These are phyloP conservation scores for Drosophila subpulchrella DNA, from an alignment of 1,140 invertebrate genomes.

Conservation along the genomic window DNA sequence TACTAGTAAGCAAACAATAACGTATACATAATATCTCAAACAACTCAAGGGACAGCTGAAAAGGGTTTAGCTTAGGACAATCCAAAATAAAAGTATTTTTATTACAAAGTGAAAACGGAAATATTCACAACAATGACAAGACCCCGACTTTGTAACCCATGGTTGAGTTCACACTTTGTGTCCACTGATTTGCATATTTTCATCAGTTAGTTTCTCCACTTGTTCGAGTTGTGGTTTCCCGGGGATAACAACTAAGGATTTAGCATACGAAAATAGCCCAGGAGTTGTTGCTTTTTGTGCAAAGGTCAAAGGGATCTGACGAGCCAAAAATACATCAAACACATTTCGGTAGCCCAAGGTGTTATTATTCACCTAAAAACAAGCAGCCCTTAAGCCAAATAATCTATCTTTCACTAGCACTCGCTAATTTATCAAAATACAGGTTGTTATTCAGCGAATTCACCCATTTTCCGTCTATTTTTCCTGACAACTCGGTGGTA, in stretches of 20 bases:
- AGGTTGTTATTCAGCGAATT: not conserved
- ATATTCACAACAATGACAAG: not conserved
- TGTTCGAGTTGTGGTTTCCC: conserved; percentile 15
- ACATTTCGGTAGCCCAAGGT: conserved; percentile 19
- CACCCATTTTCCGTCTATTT: not conserved
- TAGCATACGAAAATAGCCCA: conserved; percentile 48
- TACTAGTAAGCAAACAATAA: conserved; percentile 8
- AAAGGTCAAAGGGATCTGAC: conserved; percentile 45
- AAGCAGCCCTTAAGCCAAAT: conserved; percentile 26
- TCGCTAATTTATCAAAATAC: conserved; percentile 57
- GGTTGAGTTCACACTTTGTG: conserved; percentile 21
- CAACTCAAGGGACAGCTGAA: not conserved
- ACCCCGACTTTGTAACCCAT: not conserved
- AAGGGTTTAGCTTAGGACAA: conserved; percentile 6
- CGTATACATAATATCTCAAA: too few species aligned
- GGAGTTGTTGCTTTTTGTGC: conserved; percentile 23
- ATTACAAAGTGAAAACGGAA: not conserved
- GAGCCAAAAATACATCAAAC: conserved; percentile 5
- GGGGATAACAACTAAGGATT: conserved; percentile 25
- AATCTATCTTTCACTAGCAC: not conserved
- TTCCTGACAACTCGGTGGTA: not conserved
- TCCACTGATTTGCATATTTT: conserved; percentile 66
- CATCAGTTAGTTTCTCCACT: conserved; percentile 24
- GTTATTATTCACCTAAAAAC: conserved; percentile 55
- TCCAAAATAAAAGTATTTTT: not conserved